These are phyloP conservation scores for Agrotis exclamationis DNA, from an alignment of 2,888 invertebrate genomes.

Conservation along the genomic window DNA sequence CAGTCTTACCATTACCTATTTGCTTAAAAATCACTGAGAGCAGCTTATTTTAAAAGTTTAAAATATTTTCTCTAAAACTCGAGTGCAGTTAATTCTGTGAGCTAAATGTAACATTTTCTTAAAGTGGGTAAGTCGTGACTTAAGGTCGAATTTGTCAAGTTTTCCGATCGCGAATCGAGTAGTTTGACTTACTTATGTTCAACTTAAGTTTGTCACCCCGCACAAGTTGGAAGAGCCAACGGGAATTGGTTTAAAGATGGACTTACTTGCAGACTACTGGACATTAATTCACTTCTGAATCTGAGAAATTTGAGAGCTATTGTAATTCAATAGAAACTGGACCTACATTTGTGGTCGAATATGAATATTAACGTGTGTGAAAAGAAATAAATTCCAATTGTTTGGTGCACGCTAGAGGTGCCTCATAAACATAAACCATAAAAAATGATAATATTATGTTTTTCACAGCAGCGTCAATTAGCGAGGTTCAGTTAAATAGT, in stretches of 20 bases:
- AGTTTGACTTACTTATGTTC: constrained; percentile 61
- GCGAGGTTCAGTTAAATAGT: too few relatives aligned
- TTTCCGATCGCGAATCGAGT: constrained; percentile 57
- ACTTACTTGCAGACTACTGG: background rate
- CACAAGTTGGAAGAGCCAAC: constrained; percentile 23
- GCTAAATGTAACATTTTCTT: constrained; percentile 43
- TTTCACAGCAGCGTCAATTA: too few relatives aligned
- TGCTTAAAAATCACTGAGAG: too few relatives aligned
- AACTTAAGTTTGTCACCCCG: constrained; percentile 48
- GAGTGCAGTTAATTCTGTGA: constrained; percentile 24
- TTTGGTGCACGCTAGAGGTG: too few relatives aligned
- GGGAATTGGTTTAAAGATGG: constrained; percentile 27
- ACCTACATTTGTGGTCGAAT: too few relatives aligned
- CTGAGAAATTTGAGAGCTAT: background rate
- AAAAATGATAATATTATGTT: too few relatives aligned
- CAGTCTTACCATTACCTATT: too few relatives aligned
- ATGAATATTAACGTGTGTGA: too few relatives aligned
- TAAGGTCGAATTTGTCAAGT: constrained; percentile 59
- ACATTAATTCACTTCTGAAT: constrained; percentile 3
- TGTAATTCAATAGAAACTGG: background rate
- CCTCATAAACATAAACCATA: too few relatives aligned
- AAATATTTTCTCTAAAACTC: constrained; percentile 24
- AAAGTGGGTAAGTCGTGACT: constrained; percentile 47
- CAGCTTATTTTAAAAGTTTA: constrained; percentile 1
- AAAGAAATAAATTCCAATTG: too few relatives aligned